These are phyloP conservation scores for Tringa solitaria DNA, from an alignment of 2,113 vertebrate genomes.

Conservation along the genomic window DNA sequence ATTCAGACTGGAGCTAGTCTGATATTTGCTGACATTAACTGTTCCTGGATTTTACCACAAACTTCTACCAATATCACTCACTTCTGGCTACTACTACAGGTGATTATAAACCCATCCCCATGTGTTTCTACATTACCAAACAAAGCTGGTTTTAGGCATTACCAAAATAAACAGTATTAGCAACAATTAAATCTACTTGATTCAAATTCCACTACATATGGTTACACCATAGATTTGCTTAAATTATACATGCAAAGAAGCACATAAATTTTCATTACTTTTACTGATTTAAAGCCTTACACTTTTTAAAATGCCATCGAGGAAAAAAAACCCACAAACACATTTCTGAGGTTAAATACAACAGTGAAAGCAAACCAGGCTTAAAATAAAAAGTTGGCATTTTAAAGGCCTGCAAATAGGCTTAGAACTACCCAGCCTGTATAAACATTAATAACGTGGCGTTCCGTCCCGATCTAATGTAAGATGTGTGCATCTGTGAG, in stretches of 20 bases:
- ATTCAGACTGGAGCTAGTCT: not conserved
- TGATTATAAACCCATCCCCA: not conserved
- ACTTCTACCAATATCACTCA: not conserved
- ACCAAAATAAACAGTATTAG: not conserved
- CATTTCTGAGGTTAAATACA: not conserved
- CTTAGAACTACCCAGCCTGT: not conserved
- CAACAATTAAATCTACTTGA: not conserved
- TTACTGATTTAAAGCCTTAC: not conserved
- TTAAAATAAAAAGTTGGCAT: constrained; percentile 13
- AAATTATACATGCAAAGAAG: not conserved
- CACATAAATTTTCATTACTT: not conserved
- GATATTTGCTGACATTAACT: not conserved
- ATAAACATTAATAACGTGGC: not conserved
- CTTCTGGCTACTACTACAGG: not conserved
- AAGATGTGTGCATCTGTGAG: not conserved
- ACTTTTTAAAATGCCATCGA: not conserved
- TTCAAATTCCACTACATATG: not conserved
- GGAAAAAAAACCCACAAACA: not conserved
- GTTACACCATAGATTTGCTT: not conserved
- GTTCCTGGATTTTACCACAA: not conserved
- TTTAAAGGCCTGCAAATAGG: constrained; percentile 10
- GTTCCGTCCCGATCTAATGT: not conserved
- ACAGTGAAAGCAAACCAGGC: not conserved
- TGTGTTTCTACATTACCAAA: not conserved
- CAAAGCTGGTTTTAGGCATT: not conserved